Evolutionary conservation across 2,113 vertebrate species (phyloP).

Genomic region (Nesoenas mayeri): DNA sequence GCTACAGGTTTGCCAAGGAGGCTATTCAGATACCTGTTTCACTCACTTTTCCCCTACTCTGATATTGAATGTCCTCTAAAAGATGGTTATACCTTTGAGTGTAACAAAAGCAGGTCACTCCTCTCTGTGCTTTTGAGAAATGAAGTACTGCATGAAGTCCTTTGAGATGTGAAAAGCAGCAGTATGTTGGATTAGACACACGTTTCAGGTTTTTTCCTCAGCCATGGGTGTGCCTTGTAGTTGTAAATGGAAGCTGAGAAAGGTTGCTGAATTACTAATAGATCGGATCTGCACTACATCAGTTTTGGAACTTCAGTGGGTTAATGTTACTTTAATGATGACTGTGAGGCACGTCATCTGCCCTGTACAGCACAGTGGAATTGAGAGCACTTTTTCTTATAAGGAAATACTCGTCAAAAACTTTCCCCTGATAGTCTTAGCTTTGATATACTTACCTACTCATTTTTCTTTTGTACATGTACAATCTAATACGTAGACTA

Average conservation of each 20-base stretch:
- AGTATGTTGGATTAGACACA: not conserved
- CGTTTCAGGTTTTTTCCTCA: not conserved
- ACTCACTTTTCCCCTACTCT: not conserved
- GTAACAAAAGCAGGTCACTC: not conserved
- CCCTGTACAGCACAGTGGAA: not conserved
- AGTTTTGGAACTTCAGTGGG: not conserved
- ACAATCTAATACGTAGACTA: not conserved
- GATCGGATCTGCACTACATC: not conserved
- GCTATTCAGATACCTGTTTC: not conserved
- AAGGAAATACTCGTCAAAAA: not conserved
- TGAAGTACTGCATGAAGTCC: not conserved
- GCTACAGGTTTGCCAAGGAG: not conserved
- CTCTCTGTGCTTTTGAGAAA: not conserved
- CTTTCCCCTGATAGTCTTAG: not conserved
- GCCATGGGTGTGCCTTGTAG: not conserved
- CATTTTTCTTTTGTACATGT: slow-evolving; percentile 12
- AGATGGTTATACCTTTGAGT: not conserved
- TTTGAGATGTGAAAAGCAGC: not conserved
- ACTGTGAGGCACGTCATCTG: not conserved
- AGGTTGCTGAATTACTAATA: not conserved
- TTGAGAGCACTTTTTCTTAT: not conserved
- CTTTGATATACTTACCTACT: not conserved
- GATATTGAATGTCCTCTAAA: not conserved
- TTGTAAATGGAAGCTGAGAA: not conserved
- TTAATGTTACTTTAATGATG: not conserved